These are phyloP conservation scores for Synanthedon myopaeformis DNA, from an alignment of 2,888 invertebrate species.

Conservation along the genomic window DNA sequence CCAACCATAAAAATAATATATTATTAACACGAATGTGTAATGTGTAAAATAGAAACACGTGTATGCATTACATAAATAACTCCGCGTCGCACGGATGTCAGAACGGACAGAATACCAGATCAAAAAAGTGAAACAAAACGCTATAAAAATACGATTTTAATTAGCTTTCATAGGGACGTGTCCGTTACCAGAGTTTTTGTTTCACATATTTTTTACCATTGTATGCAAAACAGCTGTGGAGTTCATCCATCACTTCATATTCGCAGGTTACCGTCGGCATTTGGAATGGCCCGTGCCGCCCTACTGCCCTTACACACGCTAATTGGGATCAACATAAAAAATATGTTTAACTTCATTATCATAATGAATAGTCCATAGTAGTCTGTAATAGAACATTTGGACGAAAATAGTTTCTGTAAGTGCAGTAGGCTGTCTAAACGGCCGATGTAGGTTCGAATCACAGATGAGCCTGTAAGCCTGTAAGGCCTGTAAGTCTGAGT, in stretches of 20 bases:
- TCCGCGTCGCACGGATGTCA: neutral
- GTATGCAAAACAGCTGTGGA: slow-evolving; percentile 57
- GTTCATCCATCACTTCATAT: slow-evolving; percentile 66
- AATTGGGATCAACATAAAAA: slow-evolving; percentile 34
- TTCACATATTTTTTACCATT: slow-evolving; percentile 45
- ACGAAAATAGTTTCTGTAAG: no score
- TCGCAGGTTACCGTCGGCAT: slow-evolving; percentile 43
- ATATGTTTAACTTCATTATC: slow-evolving; percentile 8
- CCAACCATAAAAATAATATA: no score
- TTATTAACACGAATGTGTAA: neutral
- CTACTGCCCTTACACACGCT: slow-evolving; percentile 33
- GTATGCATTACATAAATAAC: neutral
- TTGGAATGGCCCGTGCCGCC: slow-evolving; percentile 33
- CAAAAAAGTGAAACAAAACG: slow-evolving; percentile 44
- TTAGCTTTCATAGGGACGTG: slow-evolving; percentile 58
- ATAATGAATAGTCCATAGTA: neutral
- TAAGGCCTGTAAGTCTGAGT: no score
- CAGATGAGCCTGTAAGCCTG: neutral
- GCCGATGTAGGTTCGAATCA: neutral
- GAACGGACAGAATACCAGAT: slow-evolving; percentile 18
- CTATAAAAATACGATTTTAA: slow-evolving; percentile 53
- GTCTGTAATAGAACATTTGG: neutral
- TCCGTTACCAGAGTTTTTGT: slow-evolving; percentile 31
- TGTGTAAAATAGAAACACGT: neutral
- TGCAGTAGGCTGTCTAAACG: no score